These are phyloP conservation scores for Allobates femoralis DNA, from an alignment of 2,797 vertebrate species.

Conservation along the genomic window DNA sequence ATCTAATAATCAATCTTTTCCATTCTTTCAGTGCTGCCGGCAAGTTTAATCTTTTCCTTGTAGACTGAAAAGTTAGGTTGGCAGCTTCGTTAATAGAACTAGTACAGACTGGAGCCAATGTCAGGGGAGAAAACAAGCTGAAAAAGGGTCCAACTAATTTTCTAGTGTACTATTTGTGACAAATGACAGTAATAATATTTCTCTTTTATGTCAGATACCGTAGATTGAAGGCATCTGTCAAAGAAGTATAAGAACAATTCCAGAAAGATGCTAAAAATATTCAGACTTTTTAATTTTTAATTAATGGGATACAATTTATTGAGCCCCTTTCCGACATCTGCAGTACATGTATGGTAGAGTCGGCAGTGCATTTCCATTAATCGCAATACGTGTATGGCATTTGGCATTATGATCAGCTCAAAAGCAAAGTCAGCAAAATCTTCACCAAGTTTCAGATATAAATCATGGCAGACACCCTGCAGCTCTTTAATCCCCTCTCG, in stretches of 20 bases:
- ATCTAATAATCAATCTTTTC: slow-evolving; percentile 41
- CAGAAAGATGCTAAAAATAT: neutral
- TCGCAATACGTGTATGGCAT: too few relatives aligned
- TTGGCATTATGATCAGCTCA: too few relatives aligned
- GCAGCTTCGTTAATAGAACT: slow-evolving; percentile 45
- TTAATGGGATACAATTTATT: neutral
- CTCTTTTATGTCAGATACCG: neutral
- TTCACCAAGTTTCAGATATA: too few relatives aligned
- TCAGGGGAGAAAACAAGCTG: slow-evolving; percentile 39
- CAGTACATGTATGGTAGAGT: too few relatives aligned
- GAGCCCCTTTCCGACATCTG: neutral
- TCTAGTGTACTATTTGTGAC: slow-evolving; percentile 5
- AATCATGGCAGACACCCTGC: too few relatives aligned
- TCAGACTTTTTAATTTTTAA: neutral
- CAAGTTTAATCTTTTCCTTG: slow-evolving; percentile 37
- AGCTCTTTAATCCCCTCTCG: too few relatives aligned
- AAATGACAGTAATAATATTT: neutral
- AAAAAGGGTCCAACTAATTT: slow-evolving; percentile 30
- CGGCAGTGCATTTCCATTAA: too few relatives aligned
- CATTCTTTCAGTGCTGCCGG: slow-evolving; percentile 32
- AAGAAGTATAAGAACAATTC: neutral
- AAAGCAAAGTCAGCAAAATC: too few relatives aligned
- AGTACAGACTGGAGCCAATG: slow-evolving; percentile 34
- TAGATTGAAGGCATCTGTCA: neutral
- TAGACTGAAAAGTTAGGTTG: slow-evolving; percentile 40